Conservation (phyloP, 2,888 invertebrate species). For the Eugnorisma glareosa region DNA sequence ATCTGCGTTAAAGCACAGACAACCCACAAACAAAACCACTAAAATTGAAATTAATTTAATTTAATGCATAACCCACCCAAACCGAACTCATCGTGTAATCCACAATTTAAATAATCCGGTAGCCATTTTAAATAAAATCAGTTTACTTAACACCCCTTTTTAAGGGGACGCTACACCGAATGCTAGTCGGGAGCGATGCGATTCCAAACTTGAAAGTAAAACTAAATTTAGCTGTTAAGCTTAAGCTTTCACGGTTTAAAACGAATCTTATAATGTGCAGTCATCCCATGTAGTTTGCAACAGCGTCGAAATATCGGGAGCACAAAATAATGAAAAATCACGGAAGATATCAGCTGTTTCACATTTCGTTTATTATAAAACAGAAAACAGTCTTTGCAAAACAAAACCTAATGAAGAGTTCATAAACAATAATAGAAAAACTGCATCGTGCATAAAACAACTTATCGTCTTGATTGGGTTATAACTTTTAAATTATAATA, state of each 20-base stretch:
- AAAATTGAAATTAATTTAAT: slow-evolving; percentile 36
- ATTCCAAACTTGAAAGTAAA: neutral
- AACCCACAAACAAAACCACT: slow-evolving; percentile 35
- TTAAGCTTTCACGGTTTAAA: no score
- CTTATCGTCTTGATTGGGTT: neutral
- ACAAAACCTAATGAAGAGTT: neutral
- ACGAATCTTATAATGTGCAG: no score
- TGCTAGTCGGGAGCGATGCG: neutral
- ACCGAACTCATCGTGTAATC: slow-evolving; percentile 38
- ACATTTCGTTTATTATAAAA: neutral
- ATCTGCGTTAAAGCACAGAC: neutral
- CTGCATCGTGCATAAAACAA: neutral
- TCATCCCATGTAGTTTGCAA: no score
- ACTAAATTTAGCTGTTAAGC: neutral
- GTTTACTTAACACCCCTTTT: slow-evolving; percentile 25
- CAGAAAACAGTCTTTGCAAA: neutral
- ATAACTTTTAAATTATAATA: neutral
- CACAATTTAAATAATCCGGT: slow-evolving; percentile 55
- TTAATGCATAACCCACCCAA: slow-evolving; percentile 26
- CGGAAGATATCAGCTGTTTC: no score
- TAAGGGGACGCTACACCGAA: neutral
- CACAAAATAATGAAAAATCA: no score
- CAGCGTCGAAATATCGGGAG: no score
- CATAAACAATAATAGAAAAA: neutral
- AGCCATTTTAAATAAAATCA: slow-evolving; percentile 54